Evolutionary conservation across 1,140 invertebrate species (phyloP).

Genomic region (Hyles vespertilio): DNA sequence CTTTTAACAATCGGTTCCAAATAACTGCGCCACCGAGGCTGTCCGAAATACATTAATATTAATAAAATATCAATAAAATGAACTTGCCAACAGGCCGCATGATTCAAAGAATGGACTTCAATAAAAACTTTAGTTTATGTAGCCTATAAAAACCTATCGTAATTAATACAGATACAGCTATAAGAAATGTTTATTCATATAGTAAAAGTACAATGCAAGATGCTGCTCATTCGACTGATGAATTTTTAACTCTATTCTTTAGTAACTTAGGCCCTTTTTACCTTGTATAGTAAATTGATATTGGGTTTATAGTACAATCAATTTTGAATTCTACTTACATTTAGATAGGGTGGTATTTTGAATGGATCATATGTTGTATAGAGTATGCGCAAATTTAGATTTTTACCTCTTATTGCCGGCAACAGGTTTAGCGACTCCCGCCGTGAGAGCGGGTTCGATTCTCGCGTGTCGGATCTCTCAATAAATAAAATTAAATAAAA

Average conservation of each 20-base stretch:
- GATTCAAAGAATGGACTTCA: not conserved
- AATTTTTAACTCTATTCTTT: no score
- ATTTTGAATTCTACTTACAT: no score
- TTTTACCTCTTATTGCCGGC: slow-evolving; percentile 15
- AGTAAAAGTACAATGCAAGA: no score
- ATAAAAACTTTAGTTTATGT: slow-evolving; percentile 1
- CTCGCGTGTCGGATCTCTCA: slow-evolving; percentile 48
- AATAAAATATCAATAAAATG: no score
- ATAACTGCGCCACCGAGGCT: no score
- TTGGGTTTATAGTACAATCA: no score
- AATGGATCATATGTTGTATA: not conserved
- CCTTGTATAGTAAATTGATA: no score
- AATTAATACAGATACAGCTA: slow-evolving; percentile 41
- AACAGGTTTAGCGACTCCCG: slow-evolving; percentile 41
- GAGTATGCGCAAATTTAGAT: slow-evolving; percentile 20
- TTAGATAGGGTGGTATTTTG: no score
- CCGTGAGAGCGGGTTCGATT: slow-evolving; percentile 26
- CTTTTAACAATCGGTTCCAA: no score
- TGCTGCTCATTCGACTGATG: no score
- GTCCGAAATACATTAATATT: no score
- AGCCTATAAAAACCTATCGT: slow-evolving; percentile 34
- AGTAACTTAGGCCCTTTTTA: no score
- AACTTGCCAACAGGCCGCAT: not conserved
- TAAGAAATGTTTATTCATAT: slow-evolving; percentile 47
- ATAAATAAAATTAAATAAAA: slow-evolving; percentile 67